Evolutionary conservation across 2,797 vertebrate genomes (phyloP).

Genomic region (Pseudochirops cupreus): DNA sequence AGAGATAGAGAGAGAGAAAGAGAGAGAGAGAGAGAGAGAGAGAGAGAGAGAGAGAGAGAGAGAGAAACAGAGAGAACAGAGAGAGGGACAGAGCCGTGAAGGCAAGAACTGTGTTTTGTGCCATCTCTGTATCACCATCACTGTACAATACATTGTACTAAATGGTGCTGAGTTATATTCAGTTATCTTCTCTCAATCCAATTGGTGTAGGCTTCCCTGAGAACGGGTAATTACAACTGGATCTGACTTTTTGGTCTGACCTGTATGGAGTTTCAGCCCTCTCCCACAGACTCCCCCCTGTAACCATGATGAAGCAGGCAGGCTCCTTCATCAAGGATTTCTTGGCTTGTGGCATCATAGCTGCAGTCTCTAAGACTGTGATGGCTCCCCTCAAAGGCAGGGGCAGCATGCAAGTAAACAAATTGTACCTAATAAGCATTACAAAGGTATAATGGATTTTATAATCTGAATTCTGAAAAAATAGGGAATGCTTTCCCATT

Average conservation of each 20-base stretch:
- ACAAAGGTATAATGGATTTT: neutral
- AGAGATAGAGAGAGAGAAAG: too few relatives aligned
- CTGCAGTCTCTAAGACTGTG: constrained; percentile 56
- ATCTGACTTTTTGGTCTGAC: neutral
- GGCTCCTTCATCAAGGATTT: neutral
- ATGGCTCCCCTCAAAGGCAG: constrained; percentile 87
- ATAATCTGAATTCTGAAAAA: constrained; percentile 68
- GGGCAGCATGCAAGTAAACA: neutral
- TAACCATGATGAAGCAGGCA: constrained; percentile 82
- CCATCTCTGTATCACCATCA: too few relatives aligned
- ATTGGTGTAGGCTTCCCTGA: neutral
- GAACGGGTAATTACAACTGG: neutral
- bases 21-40: too few relatives aligned
- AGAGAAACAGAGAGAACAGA: too few relatives aligned
- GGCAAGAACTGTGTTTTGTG: too few relatives aligned
- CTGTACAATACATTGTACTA: neutral
- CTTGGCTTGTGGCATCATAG: neutral
- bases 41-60: too few relatives aligned
- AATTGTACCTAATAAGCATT: neutral
- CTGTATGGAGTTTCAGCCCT: neutral
- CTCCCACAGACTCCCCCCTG: neutral
- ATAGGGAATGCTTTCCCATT: constrained; percentile 85
- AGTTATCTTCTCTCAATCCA: neutral
- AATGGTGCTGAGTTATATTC: neutral
- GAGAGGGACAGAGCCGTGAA: neutral